Conservation (phyloP, 2,888 invertebrate species). For the Drosophila nr. medialis region DNA sequence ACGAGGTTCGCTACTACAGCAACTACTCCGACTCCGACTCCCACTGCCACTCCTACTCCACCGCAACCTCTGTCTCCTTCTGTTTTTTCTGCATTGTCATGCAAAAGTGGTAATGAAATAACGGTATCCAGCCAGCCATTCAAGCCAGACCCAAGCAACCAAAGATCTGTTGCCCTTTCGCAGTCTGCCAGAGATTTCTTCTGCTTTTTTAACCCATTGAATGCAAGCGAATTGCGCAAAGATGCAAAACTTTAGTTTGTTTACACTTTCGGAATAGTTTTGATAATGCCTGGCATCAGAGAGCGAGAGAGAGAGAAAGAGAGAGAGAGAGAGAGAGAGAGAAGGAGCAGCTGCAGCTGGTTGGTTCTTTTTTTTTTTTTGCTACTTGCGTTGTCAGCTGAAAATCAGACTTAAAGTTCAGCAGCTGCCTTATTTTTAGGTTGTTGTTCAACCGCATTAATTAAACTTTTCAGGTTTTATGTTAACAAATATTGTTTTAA, state of each 20-base stretch:
- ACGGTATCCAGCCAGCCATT: conserved; percentile 53
- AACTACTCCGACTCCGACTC: not conserved
- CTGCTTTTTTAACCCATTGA: conserved; percentile 48
- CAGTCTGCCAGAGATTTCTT: conserved; percentile 41
- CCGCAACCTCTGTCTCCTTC: not conserved
- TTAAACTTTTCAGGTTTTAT: conserved; percentile 33
- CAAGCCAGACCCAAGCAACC: conserved; percentile 9
- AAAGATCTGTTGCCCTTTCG: conserved; percentile 37
- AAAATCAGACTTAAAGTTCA: conserved; percentile 36
- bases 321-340: conserved; percentile 1
- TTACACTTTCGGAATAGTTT: conserved; percentile 60
- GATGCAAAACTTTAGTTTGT: conserved; percentile 56
- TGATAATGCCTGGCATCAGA: conserved; percentile 26
- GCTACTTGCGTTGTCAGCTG: conserved; percentile 31
- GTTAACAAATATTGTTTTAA: conserved; percentile 7
- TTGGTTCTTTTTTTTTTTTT: not conserved
- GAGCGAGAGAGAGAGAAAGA: conserved; percentile 7
- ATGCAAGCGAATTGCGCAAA: conserved; percentile 18
- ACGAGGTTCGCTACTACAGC: conserved; percentile 5
- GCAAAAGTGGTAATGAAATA: conserved; percentile 80
- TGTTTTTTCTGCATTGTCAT: conserved; percentile 71
- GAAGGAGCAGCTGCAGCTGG: conserved; percentile 1
- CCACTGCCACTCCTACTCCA: not conserved
- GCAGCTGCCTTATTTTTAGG: conserved; percentile 2
- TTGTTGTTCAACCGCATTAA: conserved; percentile 29